Base-by-base conservation (phyloP, 2,888 invertebrate species). In the Napeogenes inachia region DNA sequence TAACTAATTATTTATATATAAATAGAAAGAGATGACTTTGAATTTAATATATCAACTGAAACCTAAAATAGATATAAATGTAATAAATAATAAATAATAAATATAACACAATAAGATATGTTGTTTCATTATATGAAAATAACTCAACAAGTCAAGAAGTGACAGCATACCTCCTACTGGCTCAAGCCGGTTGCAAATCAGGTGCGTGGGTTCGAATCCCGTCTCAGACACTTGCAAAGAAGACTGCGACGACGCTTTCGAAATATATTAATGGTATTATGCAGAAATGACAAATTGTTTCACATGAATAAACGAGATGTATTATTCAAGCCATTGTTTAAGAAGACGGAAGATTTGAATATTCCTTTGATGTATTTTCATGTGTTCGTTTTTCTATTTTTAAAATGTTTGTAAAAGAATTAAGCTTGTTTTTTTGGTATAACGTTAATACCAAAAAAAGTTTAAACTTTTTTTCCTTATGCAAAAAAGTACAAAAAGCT, bases 141-240 rank as follows among this genome's bases (percentile, higher is more conserved):
- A 63, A 56, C 42, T 55, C 59, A 50, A 56, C 47, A 54, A 59
- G 50, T 63, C 57, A 45, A 32, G 58, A n/a, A 59, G 42, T 65
- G 67, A 61, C 65, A 66, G 62, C 63, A 57, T 59, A 57, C 68
- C 68, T 61, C 69, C 69, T 68, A 69, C 68, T 65, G 63, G 59
- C 59, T 13, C 56, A 21, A 63, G 65, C 63, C 59, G 63, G 68
- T 83, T 84, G 86, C 87, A 87, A 89, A 87, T 87, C 82, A 87
- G 78, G 76, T 81, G 89, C 89, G 89, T 89, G 87, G 89, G 89
- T 78, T 79, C 77, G 70, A n/a, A 76, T 78, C 80, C 81, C 72
- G 70, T 72, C 78, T 75, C 78, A 77, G 75, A 74, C 81, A 81
- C 81, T 81, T 80, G 79, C 74, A 71, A 74, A 60, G 67, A 65